Base-by-base conservation (phyloP, 1,140 invertebrate species). In the Trachelipus rathkii region DNA sequence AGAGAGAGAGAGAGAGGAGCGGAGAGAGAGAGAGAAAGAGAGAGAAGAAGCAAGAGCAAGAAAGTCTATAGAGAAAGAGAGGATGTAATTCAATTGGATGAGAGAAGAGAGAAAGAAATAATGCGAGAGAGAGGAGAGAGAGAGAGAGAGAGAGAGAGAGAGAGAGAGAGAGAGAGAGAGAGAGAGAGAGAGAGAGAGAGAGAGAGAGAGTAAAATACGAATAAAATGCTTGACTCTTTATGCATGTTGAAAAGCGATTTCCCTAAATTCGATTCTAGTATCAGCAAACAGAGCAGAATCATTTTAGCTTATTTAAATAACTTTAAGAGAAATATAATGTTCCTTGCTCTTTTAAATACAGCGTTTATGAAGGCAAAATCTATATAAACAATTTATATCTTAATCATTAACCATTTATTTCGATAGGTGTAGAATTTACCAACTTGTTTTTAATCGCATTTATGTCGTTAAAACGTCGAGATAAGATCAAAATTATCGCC, bases 351-450 rank as follows among this genome's bases (percentile, higher is more conserved):
- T 60, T 60, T 60, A 60, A 15, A 60, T 60, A 60, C 50, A 13
- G 50, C 19, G 19, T 60, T 60, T 19, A 60, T 60, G 11, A 19
- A 60, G 50, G 11, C 11, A 60, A 60, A 60, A 60, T 19, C 50
- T 60, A 60, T 60, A 60, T 60, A 60, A 13, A 60, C 50, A 60
- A 60, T 60, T 60, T 60, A 60, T 60, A 60, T 60, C 50, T 60
- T 60, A 60, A 60, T 60, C 50, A 60, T 60, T 60, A 19, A 60
- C 50, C 19, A 60, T 60, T 60, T 60, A 60, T 19, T 60, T 60
- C 50, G 50, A 60, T 60, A 60, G 50, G 50, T 60, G 19, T 8
- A 60, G 50, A 60, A 60, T 60, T 60, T 60, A 60, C 50, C 19
- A 60, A 60, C 11, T 60, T 60, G 50, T 60, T 60, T 13, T 19